Evolutionary conservation across 2,113 vertebrate genomes (phyloP).

Genomic region (Aleadryas rufinucha): DNA sequence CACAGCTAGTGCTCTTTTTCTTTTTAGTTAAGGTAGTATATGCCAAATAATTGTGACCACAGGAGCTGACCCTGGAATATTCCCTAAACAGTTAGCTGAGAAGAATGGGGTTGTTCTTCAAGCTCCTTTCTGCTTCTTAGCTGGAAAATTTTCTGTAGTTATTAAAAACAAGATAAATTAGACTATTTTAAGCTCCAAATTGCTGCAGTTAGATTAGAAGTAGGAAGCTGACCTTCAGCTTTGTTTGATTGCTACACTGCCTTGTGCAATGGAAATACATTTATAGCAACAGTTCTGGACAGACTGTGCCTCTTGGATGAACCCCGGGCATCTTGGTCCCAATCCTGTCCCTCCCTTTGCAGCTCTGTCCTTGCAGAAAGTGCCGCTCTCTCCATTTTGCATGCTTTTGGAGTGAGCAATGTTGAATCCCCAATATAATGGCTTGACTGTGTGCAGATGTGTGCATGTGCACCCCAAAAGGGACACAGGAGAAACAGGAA

Average conservation of each 20-base stretch:
- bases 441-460: background rate
- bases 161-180: slow-evolving; percentile 17
- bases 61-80: background rate
- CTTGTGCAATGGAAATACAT: background rate
- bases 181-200: background rate
- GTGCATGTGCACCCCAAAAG: background rate
- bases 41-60: background rate
- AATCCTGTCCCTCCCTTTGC: background rate
- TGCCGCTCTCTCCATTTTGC: background rate
- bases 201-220: background rate
- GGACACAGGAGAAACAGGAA: background rate
- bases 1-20: background rate
- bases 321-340: fast-evolving
- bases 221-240: background rate
- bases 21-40: background rate
- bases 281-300: background rate
- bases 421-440: background rate
- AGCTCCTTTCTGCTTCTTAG: background rate
- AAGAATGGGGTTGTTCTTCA: background rate
- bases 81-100: background rate
- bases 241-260: background rate
- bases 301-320: background rate
- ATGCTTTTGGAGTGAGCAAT: background rate
- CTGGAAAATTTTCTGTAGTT: background rate
- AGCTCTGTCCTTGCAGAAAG: background rate